Evolutionary conservation across 2,797 vertebrate species (phyloP).

Genomic region (Hyperoplus immaculatus): DNA sequence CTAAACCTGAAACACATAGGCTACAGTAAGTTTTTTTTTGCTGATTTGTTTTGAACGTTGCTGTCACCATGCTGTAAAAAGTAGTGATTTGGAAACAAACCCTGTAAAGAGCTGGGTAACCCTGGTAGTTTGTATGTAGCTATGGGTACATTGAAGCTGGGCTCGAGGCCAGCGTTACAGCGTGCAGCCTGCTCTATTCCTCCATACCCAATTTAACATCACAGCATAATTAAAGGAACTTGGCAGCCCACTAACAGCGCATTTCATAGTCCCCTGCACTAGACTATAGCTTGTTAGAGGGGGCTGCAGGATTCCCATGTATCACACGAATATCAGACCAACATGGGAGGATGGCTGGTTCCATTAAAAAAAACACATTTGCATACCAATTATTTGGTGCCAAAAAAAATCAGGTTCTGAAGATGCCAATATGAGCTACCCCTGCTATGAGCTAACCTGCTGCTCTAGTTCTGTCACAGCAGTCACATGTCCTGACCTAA

Average conservation of each 20-base stretch:
- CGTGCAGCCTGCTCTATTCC: slow-evolving; percentile 75
- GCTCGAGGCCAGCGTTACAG: slow-evolving; percentile 76
- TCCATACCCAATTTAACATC: slow-evolving; percentile 82
- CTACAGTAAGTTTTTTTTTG: neutral
- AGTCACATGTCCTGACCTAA: neutral
- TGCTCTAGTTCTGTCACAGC: neutral
- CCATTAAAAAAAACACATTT: slow-evolving; percentile 13
- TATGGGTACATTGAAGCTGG: slow-evolving; percentile 66
- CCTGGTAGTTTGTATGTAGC: slow-evolving; percentile 49
- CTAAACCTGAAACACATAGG: neutral
- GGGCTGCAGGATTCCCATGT: slow-evolving; percentile 23
- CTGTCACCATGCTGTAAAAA: neutral
- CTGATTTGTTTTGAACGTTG: neutral
- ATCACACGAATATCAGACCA: slow-evolving; percentile 29
- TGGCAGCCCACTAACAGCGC: slow-evolving; percentile 74
- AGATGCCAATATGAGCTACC: neutral
- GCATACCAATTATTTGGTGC: neutral
- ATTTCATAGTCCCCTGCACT: slow-evolving; percentile 55
- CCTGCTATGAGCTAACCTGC: neutral
- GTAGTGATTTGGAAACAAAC: slow-evolving; percentile 31
- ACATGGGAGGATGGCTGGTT: neutral
- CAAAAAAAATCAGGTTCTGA: neutral
- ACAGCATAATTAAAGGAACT: slow-evolving; percentile 84
- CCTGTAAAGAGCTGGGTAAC: slow-evolving; percentile 26
- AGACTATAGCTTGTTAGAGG: slow-evolving; percentile 31